Evolutionary conservation across 1,140 invertebrate genomes (phyloP).

Genomic region (Lineus longissimus): DNA sequence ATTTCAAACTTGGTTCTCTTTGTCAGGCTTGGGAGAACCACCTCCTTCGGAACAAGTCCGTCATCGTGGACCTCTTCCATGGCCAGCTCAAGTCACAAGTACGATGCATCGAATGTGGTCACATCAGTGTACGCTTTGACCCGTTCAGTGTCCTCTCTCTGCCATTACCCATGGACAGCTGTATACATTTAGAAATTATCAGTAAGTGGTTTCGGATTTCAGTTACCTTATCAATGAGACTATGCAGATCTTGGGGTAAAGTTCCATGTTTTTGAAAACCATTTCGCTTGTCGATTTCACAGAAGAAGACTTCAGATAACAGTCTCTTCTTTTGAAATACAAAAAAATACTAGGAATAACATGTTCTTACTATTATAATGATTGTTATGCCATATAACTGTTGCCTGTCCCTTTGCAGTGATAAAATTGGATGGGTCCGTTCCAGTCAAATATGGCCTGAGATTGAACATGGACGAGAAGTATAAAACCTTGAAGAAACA

Average conservation of each 20-base stretch:
- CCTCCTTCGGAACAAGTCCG: constrained; percentile 72
- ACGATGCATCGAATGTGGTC: constrained; percentile 73
- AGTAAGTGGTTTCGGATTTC: constrained; percentile 30
- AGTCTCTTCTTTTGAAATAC: no score
- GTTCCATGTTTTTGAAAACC: constrained; percentile 27
- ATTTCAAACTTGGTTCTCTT: no score
- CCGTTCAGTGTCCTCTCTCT: constrained; percentile 83
- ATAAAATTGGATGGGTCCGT: constrained; percentile 73
- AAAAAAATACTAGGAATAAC: no score
- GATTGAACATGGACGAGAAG: constrained; percentile 74
- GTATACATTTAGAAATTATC: constrained; percentile 65
- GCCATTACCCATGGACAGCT: constrained; percentile 66
- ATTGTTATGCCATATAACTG: no score
- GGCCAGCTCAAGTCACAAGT: constrained; percentile 80
- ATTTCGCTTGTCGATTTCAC: no score
- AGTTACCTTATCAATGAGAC: background rate
- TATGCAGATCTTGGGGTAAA: no score
- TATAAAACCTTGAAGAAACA: constrained; percentile 70
- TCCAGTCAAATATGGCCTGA: constrained; percentile 76
- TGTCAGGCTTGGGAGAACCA: constrained; percentile 76
- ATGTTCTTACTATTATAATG: no score
- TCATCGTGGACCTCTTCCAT: constrained; percentile 86
- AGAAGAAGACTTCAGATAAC: no score
- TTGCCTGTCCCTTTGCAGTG: constrained; percentile 57
- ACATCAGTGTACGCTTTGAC: constrained; percentile 81